These are phyloP conservation scores for Pterostichus niger DNA, from an alignment of 2,888 invertebrate species.

Conservation along the genomic window DNA sequence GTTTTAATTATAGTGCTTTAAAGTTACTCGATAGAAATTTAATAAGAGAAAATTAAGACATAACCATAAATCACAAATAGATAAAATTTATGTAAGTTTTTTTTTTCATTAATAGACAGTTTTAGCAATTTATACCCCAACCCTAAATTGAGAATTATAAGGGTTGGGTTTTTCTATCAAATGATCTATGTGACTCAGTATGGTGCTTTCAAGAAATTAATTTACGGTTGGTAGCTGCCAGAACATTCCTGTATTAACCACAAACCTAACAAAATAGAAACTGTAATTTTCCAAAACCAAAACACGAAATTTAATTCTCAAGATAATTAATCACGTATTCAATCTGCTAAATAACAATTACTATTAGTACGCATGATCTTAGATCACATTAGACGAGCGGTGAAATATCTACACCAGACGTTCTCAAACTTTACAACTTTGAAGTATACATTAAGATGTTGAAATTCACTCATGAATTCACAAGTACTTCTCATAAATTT, in stretches of 20 bases:
- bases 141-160: conserved; percentile 8
- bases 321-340: conserved; percentile 40
- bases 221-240: conserved; percentile 20
- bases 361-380: conserved; percentile 26
- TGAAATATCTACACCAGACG: conserved; percentile 10
- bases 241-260: conserved; percentile 19
- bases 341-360: conserved; percentile 47
- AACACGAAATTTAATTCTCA: background rate
- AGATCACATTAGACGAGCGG: conserved; percentile 9
- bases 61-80: conserved; percentile 32
- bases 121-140: conserved; percentile 21
- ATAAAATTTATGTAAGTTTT: background rate
- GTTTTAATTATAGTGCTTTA: conserved; percentile 18
- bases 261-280: conserved; percentile 1
- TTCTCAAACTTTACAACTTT: conserved; percentile 10
- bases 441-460: no score
- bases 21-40: conserved; percentile 6
- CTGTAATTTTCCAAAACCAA: conserved; percentile 6
- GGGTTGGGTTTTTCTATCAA: conserved; percentile 1
- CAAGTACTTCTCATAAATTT: no score
- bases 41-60: conserved; percentile 38
- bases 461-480: no score
- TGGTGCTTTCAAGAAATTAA: conserved; percentile 27
- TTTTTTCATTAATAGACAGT: conserved; percentile 35
- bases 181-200: conserved; percentile 30